phyloP scores from a whole-genome alignment of 2,888 invertebrate species.

The Clostera curtula region DNA sequence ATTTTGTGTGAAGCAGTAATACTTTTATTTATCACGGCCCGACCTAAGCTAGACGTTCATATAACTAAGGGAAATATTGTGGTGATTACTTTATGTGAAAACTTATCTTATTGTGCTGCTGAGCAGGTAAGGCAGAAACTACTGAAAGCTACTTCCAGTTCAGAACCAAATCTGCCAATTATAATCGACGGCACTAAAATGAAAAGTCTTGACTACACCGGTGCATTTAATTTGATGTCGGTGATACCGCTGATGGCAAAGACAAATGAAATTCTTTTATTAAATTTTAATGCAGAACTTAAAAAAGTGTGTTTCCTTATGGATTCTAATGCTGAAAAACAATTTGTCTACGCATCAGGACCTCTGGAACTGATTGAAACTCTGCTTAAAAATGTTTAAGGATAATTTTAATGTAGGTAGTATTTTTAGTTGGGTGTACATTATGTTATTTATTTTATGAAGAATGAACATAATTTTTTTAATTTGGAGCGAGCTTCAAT shows the following conservation, averaged over 20 bases:
- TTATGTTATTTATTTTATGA: too few relatives aligned
- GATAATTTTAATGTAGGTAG: too few relatives aligned
- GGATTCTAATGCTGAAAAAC: conserved; percentile 29
- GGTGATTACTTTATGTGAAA: conserved; percentile 40
- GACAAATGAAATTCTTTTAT: conserved; percentile 35
- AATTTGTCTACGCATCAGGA: conserved; percentile 36
- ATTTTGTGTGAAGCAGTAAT: conserved; percentile 45
- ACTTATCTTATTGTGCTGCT: conserved; percentile 52
- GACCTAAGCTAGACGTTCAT: conserved; percentile 38
- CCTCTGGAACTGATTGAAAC: conserved; percentile 28
- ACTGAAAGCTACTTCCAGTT: conserved; percentile 27
- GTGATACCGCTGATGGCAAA: conserved; percentile 49
- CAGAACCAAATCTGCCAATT: conserved; percentile 25
- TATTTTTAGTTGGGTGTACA: too few relatives aligned
- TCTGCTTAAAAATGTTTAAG: conserved; percentile 27
- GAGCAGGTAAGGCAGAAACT: conserved; percentile 45
- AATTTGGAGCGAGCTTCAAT: too few relatives aligned
- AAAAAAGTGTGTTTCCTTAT: conserved; percentile 44
- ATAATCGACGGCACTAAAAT: conserved; percentile 49
- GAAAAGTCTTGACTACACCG: conserved; percentile 49
- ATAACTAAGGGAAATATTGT: conserved; percentile 34
- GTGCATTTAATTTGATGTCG: conserved; percentile 49
- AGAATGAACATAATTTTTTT: too few relatives aligned
- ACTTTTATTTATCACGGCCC: conserved; percentile 45
- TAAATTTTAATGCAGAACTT: conserved; percentile 43